Evolutionary conservation across 2,888 invertebrate species (phyloP).

Genomic region (Lasioglossum leucozonium): DNA sequence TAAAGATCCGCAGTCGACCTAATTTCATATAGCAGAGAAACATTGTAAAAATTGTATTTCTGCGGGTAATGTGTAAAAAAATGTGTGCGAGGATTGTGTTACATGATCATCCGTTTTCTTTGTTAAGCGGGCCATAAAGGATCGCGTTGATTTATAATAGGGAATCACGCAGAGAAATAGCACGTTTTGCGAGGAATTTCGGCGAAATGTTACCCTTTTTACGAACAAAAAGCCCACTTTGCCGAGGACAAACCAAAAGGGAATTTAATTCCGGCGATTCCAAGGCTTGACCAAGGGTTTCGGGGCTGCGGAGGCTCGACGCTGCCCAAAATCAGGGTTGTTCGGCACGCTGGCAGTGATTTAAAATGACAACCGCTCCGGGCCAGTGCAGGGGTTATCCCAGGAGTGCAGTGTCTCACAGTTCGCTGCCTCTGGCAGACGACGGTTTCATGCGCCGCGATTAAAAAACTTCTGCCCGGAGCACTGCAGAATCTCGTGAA

Average conservation of each 20-base stretch:
- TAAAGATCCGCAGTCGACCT: no score
- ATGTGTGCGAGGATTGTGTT: neutral
- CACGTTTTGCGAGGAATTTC: constrained; percentile 5
- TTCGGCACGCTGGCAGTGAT: constrained; percentile 79
- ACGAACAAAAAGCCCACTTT: constrained; percentile 15
- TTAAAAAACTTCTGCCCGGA: constrained; percentile 82
- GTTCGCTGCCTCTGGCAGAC: constrained; percentile 73
- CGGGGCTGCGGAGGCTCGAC: constrained; percentile 33
- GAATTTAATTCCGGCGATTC: constrained; percentile 79
- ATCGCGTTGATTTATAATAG: constrained; percentile 4
- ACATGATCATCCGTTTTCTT: neutral
- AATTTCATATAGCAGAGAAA: neutral
- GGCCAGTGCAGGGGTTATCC: constrained; percentile 78
- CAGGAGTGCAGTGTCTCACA: constrained; percentile 83
- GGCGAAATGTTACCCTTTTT: constrained; percentile 22
- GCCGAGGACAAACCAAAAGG: constrained; percentile 71
- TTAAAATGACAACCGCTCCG: constrained; percentile 83
- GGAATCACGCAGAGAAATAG: neutral
- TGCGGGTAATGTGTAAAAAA: neutral
- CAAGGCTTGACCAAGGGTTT: constrained; percentile 53
- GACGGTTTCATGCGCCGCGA: constrained; percentile 79
- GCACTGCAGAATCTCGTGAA: constrained; percentile 81
- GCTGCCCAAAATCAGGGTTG: constrained; percentile 45
- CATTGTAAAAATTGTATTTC: neutral
- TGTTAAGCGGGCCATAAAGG: no score